phyloP scores from a whole-genome alignment of 2,888 invertebrate species.

The Lycocerus yunnanus region DNA sequence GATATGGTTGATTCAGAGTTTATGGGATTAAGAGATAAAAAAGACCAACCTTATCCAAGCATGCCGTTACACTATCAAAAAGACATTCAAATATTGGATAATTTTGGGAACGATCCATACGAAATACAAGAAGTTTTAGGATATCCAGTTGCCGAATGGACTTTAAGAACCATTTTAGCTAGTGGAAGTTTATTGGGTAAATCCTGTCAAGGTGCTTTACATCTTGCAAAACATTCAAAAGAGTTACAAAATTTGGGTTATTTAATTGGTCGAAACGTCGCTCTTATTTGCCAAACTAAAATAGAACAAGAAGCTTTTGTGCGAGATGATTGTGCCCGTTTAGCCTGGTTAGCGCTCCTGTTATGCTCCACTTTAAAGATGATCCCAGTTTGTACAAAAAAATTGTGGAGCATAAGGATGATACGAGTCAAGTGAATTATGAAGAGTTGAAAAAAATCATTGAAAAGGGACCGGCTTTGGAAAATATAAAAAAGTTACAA shows the following conservation, averaged over 20 bases:
- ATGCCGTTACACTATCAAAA: conserved; percentile 1
- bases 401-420: conserved; percentile 69
- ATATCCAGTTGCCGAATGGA: conserved; percentile 78
- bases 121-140: conserved; percentile 56
- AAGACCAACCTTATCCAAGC: conserved; percentile 78
- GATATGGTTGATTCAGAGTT: conserved; percentile 92
- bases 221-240: conserved; percentile 79
- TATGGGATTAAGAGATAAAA: conserved; percentile 79
- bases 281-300: conserved; percentile 84
- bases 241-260: conserved; percentile 80
- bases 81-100: background rate
- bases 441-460: conserved; percentile 55
- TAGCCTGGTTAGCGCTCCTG: conserved; percentile 80
- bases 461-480: conserved; percentile 69
- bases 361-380: conserved; percentile 78
- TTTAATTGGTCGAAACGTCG: conserved; percentile 87
- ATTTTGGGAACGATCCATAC: conserved; percentile 43
- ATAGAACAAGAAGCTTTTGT: conserved; percentile 74
- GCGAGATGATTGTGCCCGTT: conserved; percentile 54
- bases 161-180: conserved; percentile 75
- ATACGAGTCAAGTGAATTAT: conserved; percentile 70
- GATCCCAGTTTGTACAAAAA: conserved; percentile 70
- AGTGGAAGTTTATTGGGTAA: conserved; percentile 79
- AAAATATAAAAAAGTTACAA: conserved; percentile 73
- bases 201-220: conserved; percentile 85